These are phyloP conservation scores for Cebus imitator DNA, from an alignment of 2,113 vertebrate species.

Conservation along the genomic window DNA sequence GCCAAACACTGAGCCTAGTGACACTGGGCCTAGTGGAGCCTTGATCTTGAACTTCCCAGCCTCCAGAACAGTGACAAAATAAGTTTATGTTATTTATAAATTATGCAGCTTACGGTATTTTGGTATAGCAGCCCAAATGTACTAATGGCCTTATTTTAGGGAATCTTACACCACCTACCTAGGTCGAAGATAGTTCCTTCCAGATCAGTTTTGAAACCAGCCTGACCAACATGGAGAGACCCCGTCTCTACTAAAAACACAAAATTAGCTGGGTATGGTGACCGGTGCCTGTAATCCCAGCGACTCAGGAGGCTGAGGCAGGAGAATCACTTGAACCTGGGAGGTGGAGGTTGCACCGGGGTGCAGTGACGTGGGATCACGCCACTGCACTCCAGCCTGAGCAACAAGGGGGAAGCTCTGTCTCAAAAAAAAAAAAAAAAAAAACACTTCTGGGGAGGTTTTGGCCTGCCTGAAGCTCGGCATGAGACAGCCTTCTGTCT, in stretches of 20 bases:
- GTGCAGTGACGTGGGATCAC: too few relatives aligned
- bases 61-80: background rate
- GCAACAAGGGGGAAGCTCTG: too few relatives aligned
- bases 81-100: background rate
- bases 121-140: background rate
- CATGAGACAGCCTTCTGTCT: background rate
- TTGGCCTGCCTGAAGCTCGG: background rate
- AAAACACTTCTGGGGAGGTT: background rate
- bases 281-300: too few relatives aligned
- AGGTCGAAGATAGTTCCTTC: background rate
- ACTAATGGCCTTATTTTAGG: background rate
- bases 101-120: background rate
- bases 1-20: background rate
- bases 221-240: too few relatives aligned
- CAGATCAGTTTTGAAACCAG: background rate
- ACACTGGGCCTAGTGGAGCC: too few relatives aligned
- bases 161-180: background rate
- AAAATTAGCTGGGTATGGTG: too few relatives aligned
- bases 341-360: too few relatives aligned
- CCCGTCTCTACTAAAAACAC: too few relatives aligned
- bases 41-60: background rate
- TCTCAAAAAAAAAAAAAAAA: too few relatives aligned
- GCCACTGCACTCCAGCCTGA: too few relatives aligned
- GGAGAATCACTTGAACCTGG: too few relatives aligned
- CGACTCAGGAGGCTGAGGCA: too few relatives aligned